These are phyloP conservation scores for Tragelaphus buxtoni DNA, from an alignment of 2,113 vertebrate species.

Conservation along the genomic window DNA sequence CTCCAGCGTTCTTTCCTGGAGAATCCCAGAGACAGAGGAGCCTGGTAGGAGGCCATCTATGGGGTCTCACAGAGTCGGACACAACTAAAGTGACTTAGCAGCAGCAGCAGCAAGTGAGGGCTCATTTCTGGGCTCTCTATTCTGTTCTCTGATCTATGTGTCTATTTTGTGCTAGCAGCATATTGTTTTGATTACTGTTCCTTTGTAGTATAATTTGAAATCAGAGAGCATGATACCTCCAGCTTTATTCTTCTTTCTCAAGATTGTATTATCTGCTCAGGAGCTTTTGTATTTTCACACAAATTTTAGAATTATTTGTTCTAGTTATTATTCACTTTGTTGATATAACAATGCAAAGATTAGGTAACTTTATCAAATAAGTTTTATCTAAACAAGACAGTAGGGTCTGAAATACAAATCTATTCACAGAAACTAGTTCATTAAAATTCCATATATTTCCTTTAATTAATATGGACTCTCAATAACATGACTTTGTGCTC, in stretches of 20 bases:
- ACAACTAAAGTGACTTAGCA: too few relatives aligned
- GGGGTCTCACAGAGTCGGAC: too few relatives aligned
- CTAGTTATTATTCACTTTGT: not conserved
- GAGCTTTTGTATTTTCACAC: not conserved
- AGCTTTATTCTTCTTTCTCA: not conserved
- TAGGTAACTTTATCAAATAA: not conserved
- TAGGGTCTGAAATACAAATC: not conserved
- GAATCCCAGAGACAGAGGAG: too few relatives aligned
- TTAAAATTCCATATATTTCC: not conserved
- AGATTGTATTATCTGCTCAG: not conserved
- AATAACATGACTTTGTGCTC: not conserved
- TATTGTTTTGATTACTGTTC: not conserved
- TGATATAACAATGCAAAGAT: not conserved
- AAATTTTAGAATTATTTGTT: not conserved
- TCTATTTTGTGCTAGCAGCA: not conserved
- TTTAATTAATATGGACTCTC: not conserved
- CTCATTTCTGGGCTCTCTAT: not conserved
- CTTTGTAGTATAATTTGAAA: not conserved
- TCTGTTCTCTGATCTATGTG: not conserved
- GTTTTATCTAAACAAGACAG: not conserved
- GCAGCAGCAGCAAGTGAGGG: too few relatives aligned
- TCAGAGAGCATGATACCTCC: not conserved
- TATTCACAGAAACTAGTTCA: not conserved
- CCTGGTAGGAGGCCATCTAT: too few relatives aligned
- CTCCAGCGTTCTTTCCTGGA: too few relatives aligned